Evolutionary conservation across 2,797 vertebrate species (phyloP).

Genomic region (Clarias laeviceps): DNA sequence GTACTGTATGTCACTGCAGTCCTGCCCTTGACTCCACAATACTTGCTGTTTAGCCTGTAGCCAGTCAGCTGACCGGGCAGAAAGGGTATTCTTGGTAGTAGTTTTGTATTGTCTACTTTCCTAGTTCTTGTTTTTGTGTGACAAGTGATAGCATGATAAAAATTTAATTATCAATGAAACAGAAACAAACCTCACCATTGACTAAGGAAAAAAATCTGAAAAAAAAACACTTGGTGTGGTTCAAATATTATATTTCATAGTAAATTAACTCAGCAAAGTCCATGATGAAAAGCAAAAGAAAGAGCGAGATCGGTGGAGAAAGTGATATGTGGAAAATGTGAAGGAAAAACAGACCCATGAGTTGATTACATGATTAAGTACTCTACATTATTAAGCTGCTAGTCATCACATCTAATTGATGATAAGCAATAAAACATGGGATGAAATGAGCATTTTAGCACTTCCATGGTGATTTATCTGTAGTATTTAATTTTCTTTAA

Average conservation of each 20-base stretch:
- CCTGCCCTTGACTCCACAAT: constrained; percentile 50
- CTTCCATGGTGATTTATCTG: constrained; percentile 31
- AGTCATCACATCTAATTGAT: constrained; percentile 45
- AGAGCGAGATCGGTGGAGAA: background rate
- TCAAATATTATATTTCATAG: background rate
- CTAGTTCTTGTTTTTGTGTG: background rate
- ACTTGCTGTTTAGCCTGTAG: constrained; percentile 45
- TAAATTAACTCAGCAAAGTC: background rate
- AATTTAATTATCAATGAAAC: background rate
- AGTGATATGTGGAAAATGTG: background rate
- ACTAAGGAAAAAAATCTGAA: background rate
- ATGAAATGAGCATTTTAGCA: constrained; percentile 5
- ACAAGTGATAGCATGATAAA: background rate
- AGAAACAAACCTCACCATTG: background rate
- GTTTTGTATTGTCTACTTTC: background rate
- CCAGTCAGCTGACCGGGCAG: constrained; percentile 29
- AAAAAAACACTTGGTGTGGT: background rate
- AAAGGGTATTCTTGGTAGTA: background rate
- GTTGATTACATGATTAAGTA: background rate
- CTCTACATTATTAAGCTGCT: constrained; percentile 27
- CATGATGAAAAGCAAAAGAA: background rate
- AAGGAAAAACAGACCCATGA: background rate
- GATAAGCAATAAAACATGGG: constrained; percentile 28
- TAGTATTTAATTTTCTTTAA: constrained; percentile 35
- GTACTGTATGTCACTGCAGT: constrained; percentile 18